These are phyloP conservation scores for Sylvilagus floridanus DNA, from an alignment of 2,797 vertebrate species.

Conservation along the genomic window DNA sequence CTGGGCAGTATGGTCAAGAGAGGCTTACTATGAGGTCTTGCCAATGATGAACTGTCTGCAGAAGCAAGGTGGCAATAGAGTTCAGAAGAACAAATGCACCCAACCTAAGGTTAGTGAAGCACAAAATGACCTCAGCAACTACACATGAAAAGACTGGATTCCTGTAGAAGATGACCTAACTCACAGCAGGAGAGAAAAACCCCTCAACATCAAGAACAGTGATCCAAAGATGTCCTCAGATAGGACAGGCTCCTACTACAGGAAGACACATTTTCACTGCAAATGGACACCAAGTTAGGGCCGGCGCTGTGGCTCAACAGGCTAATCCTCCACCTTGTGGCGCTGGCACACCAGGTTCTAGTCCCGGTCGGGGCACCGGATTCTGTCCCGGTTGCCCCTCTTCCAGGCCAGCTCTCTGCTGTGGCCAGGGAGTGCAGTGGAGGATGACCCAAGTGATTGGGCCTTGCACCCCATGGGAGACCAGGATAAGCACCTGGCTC, in stretches of 20 bases:
- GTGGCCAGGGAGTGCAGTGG: too few species aligned
- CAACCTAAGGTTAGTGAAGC: neutral
- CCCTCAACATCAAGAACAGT: neutral
- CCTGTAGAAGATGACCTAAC: neutral
- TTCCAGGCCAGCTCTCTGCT: too few species aligned
- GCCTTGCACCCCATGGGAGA: too few species aligned
- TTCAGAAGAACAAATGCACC: neutral
- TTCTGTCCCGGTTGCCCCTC: too few species aligned
- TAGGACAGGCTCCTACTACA: neutral
- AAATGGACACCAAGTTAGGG: neutral
- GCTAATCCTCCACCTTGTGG: too few species aligned
- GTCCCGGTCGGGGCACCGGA: too few species aligned
- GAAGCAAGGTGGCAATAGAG: neutral
- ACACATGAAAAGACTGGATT: neutral
- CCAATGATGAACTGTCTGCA: neutral
- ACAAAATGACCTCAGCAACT: conserved; percentile 1
- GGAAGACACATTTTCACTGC: neutral
- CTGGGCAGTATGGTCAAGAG: neutral
- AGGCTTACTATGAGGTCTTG: neutral
- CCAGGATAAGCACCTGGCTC: too few species aligned
- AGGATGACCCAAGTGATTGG: too few species aligned
- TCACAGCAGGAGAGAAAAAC: neutral
- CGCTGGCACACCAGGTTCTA: too few species aligned
- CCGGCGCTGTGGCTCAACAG: too few species aligned
- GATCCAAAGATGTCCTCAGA: neutral